A percentile compares a stretch with the other conserved stretches of the same genome.
phyloP scores from a whole-genome alignment of 2,113 vertebrate species.

The Brachirus orientalis region DNA sequence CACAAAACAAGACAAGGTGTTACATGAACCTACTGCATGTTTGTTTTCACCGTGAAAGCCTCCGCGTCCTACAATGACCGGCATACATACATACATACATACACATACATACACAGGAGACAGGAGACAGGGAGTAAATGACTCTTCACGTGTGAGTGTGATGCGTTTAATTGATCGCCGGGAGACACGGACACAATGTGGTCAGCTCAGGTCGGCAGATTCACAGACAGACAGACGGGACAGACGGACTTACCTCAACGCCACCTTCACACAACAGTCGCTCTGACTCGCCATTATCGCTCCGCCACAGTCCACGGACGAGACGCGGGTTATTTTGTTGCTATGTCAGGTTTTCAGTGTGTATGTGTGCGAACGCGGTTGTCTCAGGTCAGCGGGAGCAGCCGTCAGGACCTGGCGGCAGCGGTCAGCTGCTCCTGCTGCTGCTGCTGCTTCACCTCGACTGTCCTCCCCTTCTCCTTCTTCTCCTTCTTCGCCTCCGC shows the following conservation, averaged over 20 bases:
- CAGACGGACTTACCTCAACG: conserved; percentile 78
- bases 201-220: conserved; percentile 52
- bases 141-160: no score
- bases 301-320: conserved; percentile 23
- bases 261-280: conserved; percentile 85
- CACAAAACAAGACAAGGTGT: no score
- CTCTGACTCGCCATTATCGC: conserved; percentile 77
- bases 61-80: no score
- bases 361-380: not conserved
- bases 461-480: conserved; percentile 35
- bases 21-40: no score
- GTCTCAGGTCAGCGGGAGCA: conserved; percentile 66
- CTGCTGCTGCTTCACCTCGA: conserved; percentile 32
- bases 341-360: conserved; percentile 8
- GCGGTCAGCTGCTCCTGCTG: not conserved
- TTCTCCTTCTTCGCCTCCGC: conserved; percentile 37
- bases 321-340: conserved; percentile 21
- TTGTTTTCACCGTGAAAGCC: no score
- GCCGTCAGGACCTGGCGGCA: conserved; percentile 70
- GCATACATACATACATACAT: no score
- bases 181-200: conserved; percentile 60
- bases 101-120: no score
- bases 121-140: no score
- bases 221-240: conserved; percentile 42
- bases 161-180: conserved; percentile 32